phyloP scores from a whole-genome alignment of 2,888 invertebrate species.

The Drosophila pseudotakahashii region DNA sequence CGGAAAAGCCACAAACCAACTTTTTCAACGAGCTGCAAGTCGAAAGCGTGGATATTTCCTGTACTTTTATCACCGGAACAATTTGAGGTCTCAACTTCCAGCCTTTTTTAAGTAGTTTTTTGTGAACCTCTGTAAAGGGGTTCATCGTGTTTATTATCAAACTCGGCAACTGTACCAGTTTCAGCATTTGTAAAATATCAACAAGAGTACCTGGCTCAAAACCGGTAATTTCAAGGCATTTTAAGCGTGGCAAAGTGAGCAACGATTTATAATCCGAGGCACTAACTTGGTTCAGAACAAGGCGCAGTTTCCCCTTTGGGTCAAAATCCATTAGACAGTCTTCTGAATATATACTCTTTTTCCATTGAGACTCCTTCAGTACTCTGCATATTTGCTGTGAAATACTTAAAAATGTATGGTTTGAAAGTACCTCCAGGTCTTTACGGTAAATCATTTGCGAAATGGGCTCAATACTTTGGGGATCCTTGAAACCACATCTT shows the following conservation, averaged over 20 bases:
- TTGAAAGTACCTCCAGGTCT: neutral
- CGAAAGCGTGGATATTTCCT: neutral
- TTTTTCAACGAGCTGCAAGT: neutral
- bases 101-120: neutral
- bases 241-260: neutral
- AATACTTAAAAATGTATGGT: neutral
- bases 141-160: neutral
- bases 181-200: neutral
- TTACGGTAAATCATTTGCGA: neutral
- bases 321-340: neutral
- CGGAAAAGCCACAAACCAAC: neutral
- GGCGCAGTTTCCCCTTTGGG: neutral
- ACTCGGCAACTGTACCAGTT: neutral
- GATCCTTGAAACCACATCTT: neutral
- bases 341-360: neutral
- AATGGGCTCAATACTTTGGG: neutral
- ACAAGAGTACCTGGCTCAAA: neutral
- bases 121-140: too few species aligned
- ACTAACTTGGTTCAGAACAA: neutral
- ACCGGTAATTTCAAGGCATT: neutral
- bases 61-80: neutral
- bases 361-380: neutral
- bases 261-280: conserved; percentile 1
- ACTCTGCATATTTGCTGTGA: neutral
- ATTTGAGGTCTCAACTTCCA: neutral